Evolutionary conservation across 2,113 vertebrate genomes (phyloP).

Genomic region (Fregetta grallaria): DNA sequence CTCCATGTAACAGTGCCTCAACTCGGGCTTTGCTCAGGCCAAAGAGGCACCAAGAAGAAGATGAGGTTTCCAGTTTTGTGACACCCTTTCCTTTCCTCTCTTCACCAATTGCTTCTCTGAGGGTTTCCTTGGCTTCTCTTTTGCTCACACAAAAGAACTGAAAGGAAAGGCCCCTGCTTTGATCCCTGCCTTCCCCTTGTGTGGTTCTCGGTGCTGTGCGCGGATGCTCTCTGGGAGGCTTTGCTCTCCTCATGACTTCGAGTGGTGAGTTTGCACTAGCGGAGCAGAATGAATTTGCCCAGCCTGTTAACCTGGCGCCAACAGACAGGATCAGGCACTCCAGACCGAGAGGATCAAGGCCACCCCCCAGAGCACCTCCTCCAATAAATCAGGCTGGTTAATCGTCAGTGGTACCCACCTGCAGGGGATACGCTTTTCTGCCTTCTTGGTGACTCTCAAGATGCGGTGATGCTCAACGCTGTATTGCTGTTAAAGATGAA

Average conservation of each 20-base stretch:
- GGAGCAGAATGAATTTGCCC: background rate
- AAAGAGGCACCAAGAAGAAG: background rate
- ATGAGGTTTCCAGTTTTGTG: background rate
- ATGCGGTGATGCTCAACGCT: background rate
- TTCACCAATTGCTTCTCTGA: background rate
- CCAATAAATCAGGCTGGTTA: background rate
- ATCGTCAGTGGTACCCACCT: background rate
- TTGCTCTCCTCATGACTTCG: background rate
- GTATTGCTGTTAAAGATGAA: background rate
- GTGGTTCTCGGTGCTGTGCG: accelerated
- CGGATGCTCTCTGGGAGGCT: background rate
- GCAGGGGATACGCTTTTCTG: background rate
- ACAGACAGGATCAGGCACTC: background rate
- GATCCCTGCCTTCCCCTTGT: background rate
- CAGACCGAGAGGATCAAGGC: background rate
- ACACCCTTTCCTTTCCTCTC: background rate
- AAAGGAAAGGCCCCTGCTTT: background rate
- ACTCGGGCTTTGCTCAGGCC: background rate
- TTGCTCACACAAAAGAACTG: background rate
- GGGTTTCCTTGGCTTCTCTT: background rate
- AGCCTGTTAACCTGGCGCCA: background rate
- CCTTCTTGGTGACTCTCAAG: background rate
- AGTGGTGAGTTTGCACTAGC: background rate
- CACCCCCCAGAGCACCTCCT: background rate
- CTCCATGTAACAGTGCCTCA: background rate